Conservation (phyloP, 2,888 invertebrate species). For the Griposia aprilina region DNA sequence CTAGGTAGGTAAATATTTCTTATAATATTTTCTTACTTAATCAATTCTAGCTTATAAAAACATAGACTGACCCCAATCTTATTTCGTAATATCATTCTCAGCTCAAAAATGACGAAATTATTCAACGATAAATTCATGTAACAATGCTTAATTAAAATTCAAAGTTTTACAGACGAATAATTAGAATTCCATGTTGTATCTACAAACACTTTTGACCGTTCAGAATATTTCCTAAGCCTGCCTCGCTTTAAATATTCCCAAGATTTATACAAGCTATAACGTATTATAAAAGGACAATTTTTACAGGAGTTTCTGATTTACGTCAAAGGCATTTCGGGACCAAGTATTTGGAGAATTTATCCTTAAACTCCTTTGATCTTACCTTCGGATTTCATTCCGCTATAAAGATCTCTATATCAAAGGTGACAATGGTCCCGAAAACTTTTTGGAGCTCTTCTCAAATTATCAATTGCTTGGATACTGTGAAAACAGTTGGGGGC, state of each 20-base stretch:
- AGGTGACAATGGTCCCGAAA: conserved; percentile 64
- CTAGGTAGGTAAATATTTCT: too few species aligned
- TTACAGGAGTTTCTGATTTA: conserved; percentile 67
- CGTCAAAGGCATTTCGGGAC: conserved; percentile 53
- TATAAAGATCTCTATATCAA: conserved; percentile 61
- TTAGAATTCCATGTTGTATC: conserved; percentile 13
- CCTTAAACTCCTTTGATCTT: conserved; percentile 60
- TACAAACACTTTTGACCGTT: conserved; percentile 5
- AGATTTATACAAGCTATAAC: conserved; percentile 26
- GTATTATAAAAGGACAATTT: conserved; percentile 36
- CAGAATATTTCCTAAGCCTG: too few species aligned
- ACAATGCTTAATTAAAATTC: too few species aligned
- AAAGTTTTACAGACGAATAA: neutral
- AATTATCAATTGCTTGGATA: conserved; percentile 59
- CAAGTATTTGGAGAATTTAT: conserved; percentile 63
- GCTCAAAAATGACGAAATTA: too few species aligned
- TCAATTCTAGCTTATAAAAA: too few species aligned
- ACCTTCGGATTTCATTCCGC: conserved; percentile 53
- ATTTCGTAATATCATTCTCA: too few species aligned
- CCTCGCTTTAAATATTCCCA: neutral
- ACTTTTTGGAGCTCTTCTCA: conserved; percentile 57
- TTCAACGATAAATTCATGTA: too few species aligned
- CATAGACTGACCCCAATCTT: too few species aligned
- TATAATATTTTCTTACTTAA: too few species aligned
- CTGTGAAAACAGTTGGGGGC: conserved; percentile 38